Base-by-base conservation (phyloP, 2,888 invertebrate species). In the Agrochola macilenta region DNA sequence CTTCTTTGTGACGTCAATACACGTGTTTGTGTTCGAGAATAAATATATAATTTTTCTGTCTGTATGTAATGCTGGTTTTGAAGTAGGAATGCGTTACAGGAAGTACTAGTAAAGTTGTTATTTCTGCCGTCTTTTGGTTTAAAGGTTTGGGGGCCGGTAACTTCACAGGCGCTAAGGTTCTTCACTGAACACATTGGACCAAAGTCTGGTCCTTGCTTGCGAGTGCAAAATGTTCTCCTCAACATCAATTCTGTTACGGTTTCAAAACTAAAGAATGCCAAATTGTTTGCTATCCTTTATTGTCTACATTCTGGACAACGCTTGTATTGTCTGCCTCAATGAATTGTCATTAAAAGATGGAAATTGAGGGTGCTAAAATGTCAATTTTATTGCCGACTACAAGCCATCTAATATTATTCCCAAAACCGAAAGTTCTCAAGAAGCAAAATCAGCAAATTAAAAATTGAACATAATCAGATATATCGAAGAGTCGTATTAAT, bases 1-100 rank as follows among this genome's bases (percentile, higher is more conserved):
- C 54, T 57, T 84, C 69, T 74, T 69, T 71, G 58, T 83, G 72
- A 35, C 43, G 23, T 60, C 20, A 54, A 58, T 75, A 12, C 8
- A 52, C 30, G 39, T n/a, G 54, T 58, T 80, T 35, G 23, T 68
- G 14, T 26, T 49, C 46, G 35, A 43, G 52, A 35, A 54, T 52
- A 63, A 61, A 46, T 20, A 5, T 80, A 17, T 52, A 61, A 20
- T 54, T 71, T 52, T 70, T 54, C 17, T 61, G 35, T 54, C 17
- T 52, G n/a, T 60, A 7, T 52, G 30, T 52, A 14, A 43, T 60
- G 14, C 20, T 43, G 17, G 5, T 54, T 46, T 61, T 58, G 4
- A 69, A 14, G n/a, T n/a, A 12, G 12, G 12, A 57, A n/a, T n/a
- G 12, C 12, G 52, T 8, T 52, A 7, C 0, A 2, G 9, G 9